Evolutionary conservation across 2,888 invertebrate genomes (phyloP).

Genomic region (Parnassius apollo): DNA sequence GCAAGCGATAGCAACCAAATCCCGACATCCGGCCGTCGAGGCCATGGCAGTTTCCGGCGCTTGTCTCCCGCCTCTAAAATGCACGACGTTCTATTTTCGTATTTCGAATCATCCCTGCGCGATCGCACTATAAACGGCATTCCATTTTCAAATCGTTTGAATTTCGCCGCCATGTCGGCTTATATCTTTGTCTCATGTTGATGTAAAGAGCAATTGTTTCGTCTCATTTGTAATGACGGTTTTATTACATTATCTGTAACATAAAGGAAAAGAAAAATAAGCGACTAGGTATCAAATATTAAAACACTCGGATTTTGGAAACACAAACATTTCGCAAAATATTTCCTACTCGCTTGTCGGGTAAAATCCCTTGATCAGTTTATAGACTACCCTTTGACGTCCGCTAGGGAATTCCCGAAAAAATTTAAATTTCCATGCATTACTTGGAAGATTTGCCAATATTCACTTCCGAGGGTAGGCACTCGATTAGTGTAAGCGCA

Average conservation of each 20-base stretch:
- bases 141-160: slow-evolving; percentile 54
- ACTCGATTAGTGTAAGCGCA: no score
- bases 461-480: no score
- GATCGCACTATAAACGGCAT: slow-evolving; percentile 53
- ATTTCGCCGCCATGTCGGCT: slow-evolving; percentile 60
- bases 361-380: no score
- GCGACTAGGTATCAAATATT: no score
- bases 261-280: slow-evolving; percentile 10
- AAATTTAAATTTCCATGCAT: no score
- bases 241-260: slow-evolving; percentile 36
- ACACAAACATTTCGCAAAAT: no score
- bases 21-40: slow-evolving; percentile 53
- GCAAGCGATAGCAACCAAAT: slow-evolving; percentile 54
- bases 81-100: slow-evolving; percentile 57
- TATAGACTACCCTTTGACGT: no score
- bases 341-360: no score
- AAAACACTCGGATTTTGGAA: no score
- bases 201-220: slow-evolving; percentile 34
- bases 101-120: slow-evolving; percentile 57
- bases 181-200: slow-evolving; percentile 64
- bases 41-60: slow-evolving; percentile 52
- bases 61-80: slow-evolving; percentile 31
- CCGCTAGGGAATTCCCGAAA: no score
- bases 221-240: slow-evolving; percentile 34
- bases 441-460: no score